Base-by-base conservation (phyloP, 2,113 vertebrate genomes). In the Cephalopterus ornatus region DNA sequence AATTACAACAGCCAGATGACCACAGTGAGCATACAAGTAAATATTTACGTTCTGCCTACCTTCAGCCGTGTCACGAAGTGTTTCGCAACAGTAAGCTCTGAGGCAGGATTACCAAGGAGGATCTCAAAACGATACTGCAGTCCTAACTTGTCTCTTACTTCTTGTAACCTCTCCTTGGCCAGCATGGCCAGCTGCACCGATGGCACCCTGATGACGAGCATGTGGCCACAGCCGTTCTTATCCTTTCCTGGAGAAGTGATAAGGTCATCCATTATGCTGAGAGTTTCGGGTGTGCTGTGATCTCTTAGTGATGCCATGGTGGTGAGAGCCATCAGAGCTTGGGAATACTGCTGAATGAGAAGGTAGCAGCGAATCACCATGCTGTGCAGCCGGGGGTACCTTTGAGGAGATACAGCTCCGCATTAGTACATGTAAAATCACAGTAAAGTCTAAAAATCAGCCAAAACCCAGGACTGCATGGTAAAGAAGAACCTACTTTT, bases 291-390 rank as follows among this genome's bases (percentile, higher is more conserved):
- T 1, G 99, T 99, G 92, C 99, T 99, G 97, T 99, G 99, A 88
- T 99, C 99, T 63, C 99, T 97, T 24, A 99, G 98, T 1, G 99
- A 98, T 0, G 99, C 98, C 92, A 99, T 98, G 20, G 99, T 98
- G 8, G 99, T 99, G 92, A 99, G 98, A 32, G 99, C 99, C 99
- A 99, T 99, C 98, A 99, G 98, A 46, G 99, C 99, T 94, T 99
- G 99, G 0, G 99, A 99, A 96, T 99, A 99, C 97, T 99, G 99
- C 98, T 99, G 99, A 85, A 99, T 99, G 95, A 99, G 98, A 70
- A 99, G 99, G 97, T 99, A 99, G 98, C 99, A 99, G 96, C 99
- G 99, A 82, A 99, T 98, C 88, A 99, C 99, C 99, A 99, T 99
- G 97, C 99, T 99, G 97, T 99, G 99, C 50, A 99, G 98, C 87